These are phyloP conservation scores for Spodoptera littoralis DNA, from an alignment of 2,888 invertebrate species.

Conservation along the genomic window DNA sequence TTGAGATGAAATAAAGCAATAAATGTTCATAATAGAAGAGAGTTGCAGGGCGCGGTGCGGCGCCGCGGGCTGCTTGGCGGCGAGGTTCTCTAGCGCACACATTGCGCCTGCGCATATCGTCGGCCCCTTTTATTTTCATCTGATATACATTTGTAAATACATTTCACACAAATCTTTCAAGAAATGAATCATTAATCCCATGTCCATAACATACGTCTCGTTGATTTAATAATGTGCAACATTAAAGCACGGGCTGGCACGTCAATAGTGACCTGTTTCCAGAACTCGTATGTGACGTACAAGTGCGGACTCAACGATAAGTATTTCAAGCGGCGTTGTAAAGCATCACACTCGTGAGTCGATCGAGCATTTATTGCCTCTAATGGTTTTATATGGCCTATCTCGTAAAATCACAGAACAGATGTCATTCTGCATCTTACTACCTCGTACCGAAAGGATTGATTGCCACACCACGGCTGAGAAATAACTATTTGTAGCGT, in stretches of 20 bases:
- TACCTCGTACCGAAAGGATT: conserved; percentile 27
- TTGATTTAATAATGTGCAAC: conserved; percentile 68
- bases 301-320: conserved; percentile 49
- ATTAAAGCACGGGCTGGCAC: conserved; percentile 64
- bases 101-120: conserved; percentile 47
- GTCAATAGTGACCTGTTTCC: conserved; percentile 63
- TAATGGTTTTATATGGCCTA: conserved; percentile 76
- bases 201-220: conserved; percentile 59
- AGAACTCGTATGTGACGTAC: conserved; percentile 48
- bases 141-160: conserved; percentile 57
- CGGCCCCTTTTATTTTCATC: conserved; percentile 62
- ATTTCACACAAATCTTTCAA: conserved; percentile 26
- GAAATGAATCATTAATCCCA: conserved; percentile 26
- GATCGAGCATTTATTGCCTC: conserved; percentile 74
- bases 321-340: conserved; percentile 68
- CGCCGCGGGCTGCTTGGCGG: conserved; percentile 61
- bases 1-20: conserved; percentile 79
- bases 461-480: conserved; percentile 21
- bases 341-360: conserved; percentile 70
- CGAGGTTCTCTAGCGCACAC: conserved; percentile 36
- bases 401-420: conserved; percentile 74
- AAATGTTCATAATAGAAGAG: conserved; percentile 74
- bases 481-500: conserved; percentile 24
- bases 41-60: conserved; percentile 63
- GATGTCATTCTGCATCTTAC: conserved; percentile 49